These are phyloP conservation scores for Epinephelus lanceolatus DNA, from an alignment of 2,113 vertebrate genomes.

Conservation along the genomic window DNA sequence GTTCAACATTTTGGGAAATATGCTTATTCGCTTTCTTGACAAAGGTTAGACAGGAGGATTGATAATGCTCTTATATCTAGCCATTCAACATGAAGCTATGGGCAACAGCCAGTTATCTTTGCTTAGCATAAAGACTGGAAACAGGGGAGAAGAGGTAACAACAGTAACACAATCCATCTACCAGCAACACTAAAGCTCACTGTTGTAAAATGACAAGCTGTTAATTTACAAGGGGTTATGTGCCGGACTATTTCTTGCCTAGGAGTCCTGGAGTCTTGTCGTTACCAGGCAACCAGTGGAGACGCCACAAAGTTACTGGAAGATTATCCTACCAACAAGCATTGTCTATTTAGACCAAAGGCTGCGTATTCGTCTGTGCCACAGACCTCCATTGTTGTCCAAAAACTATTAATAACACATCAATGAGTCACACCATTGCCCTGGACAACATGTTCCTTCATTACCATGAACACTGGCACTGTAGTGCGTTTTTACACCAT, in stretches of 20 bases:
- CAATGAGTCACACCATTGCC: conserved; percentile 15
- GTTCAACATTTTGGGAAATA: neutral
- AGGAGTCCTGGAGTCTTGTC: neutral
- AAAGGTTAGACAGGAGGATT: neutral
- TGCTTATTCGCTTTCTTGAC: neutral
- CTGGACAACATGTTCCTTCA: conserved; percentile 12
- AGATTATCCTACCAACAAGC: neutral
- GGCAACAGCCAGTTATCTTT: neutral
- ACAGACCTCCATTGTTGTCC: conserved; percentile 11
- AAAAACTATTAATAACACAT: conserved; percentile 10
- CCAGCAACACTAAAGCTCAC: neutral
- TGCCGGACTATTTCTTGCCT: neutral
- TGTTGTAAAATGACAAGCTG: neutral
- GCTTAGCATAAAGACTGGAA: conserved; percentile 1
- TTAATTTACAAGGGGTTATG: neutral
- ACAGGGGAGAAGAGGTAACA: neutral
- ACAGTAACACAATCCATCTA: neutral
- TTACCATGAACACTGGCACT: conserved; percentile 10
- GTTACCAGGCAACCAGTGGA: neutral
- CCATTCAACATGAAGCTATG: neutral
- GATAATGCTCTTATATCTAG: neutral
- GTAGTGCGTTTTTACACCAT: neutral
- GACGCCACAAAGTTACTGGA: neutral
- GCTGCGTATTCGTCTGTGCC: neutral
- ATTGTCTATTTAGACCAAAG: neutral